Base-by-base conservation (phyloP, 2,888 invertebrate genomes). In the Cryptus armator region DNA sequence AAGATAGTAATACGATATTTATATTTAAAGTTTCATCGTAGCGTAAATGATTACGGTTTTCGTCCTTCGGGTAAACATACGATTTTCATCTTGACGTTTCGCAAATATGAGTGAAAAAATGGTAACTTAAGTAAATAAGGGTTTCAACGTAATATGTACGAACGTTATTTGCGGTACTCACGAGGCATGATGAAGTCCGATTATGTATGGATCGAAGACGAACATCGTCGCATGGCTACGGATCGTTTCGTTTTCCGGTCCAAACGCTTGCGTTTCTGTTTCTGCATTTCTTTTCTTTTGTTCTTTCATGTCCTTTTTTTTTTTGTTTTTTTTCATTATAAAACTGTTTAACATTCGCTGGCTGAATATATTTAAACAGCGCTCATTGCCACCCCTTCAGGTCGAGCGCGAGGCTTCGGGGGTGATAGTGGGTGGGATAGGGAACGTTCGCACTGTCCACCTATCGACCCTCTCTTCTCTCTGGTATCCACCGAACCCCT, bases 391-490 rank as follows among this genome's bases (percentile, higher is more conserved):
- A 86, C 86, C 87, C 86, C 79, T 75, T 53, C 75, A 51, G 68
- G 77, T 72, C 68, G 81, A 74, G 75, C 75, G 64, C 53, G 72
- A 48, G 24, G 72, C 43, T 79, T 79, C 64, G 75, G 67, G 5
- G 79, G 56, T 76, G 71, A 72, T 72, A 64, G 75, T 51, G 72
- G 64, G 64, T 84, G 81, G 81, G 87, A 83, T 84, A 78, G 87
- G 83, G 88, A 87, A 88, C 88, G 89, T 88, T 83, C 24, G 24
- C 88, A 86, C 66, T 79, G 90, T 90, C 91, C 92, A 91, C 92
- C 92, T 92, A 91, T 92, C 92, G 92, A 92, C 91, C 92, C 90
- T 92, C 91, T 90, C 90, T 88, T 86, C 88, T 88, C 87, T 62
- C 68, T 53, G 71, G 77, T 77, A 71, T 71, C 78, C 86, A 67